Percentiles rank a stretch among this genome's conserved stretches.
phyloP scores from a whole-genome alignment of 2,113 vertebrate genomes.

The Oenanthe oenanthe region DNA sequence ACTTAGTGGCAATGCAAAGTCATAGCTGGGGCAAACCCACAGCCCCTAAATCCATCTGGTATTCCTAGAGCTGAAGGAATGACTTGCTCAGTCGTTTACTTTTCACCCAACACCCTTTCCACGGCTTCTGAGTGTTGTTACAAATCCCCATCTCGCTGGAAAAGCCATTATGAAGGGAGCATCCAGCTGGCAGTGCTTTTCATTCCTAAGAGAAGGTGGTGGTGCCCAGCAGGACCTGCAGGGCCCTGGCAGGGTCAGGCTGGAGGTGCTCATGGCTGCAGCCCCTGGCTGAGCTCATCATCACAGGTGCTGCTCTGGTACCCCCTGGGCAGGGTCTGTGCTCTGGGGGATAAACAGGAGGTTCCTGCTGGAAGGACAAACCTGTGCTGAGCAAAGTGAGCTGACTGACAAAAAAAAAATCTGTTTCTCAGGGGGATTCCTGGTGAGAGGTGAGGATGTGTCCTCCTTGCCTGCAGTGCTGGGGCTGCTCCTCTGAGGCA shows the following conservation, averaged over 20 bases:
- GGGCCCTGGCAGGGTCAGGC: background rate
- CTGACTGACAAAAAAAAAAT: accelerated
- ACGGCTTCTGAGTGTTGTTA: background rate
- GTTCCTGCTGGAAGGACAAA: background rate
- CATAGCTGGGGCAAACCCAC: background rate
- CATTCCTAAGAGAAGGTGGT: background rate
- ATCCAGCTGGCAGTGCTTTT: accelerated
- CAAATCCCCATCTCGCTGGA: background rate
- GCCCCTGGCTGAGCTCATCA: too few relatives aligned
- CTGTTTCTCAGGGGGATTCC: accelerated
- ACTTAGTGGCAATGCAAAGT: constrained; percentile 66
- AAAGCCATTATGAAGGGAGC: background rate
- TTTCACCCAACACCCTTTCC: background rate
- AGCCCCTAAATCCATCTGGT: background rate
- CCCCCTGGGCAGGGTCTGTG: background rate
- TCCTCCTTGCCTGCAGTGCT: background rate
- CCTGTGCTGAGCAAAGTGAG: accelerated
- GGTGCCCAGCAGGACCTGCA: background rate
- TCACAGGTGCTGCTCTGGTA: background rate
- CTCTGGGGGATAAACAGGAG: accelerated
- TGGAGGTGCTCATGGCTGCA: background rate
- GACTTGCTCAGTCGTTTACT: background rate
- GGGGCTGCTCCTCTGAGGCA: background rate
- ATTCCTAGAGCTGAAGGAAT: background rate
- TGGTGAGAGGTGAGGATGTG: accelerated